phyloP scores from a whole-genome alignment of 2,797 vertebrate species.

The Taeniopygia guttata region DNA sequence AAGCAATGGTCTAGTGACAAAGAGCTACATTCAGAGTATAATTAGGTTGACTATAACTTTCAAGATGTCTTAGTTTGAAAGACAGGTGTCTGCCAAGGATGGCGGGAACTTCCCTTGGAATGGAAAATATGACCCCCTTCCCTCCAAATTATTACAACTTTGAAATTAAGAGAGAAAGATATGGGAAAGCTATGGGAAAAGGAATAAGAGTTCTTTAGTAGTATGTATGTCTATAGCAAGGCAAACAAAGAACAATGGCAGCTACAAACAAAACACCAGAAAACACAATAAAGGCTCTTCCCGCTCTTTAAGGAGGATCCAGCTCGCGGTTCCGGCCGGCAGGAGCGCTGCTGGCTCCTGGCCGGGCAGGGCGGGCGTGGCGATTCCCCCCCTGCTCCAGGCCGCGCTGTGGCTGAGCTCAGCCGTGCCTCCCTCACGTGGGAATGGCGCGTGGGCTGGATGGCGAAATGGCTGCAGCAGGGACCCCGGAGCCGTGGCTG shows the following conservation, averaged over 20 bases:
- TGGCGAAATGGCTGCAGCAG: not conserved
- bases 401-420: not conserved
- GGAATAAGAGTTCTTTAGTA: no score
- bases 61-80: not conserved
- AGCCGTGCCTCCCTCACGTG: not conserved
- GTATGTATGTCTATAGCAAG: no score
- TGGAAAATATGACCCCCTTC: not conserved
- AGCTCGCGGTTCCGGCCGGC: not conserved
- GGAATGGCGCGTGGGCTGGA: no score
- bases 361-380: not conserved
- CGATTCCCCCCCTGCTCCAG: not conserved
- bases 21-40: conserved; percentile 32
- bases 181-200: no score
- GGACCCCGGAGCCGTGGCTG: accelerated
- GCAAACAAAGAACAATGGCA: not conserved
- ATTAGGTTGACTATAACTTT: conserved; percentile 43
- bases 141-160: not conserved
- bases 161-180: not conserved
- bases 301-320: not conserved
- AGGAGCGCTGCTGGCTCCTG: not conserved
- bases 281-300: not conserved
- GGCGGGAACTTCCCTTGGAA: not conserved
- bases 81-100: not conserved
- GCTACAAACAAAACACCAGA: not conserved
- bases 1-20: conserved; percentile 55